Evolutionary conservation across 2,888 invertebrate genomes (phyloP).

Genomic region (Polietes domitor): DNA sequence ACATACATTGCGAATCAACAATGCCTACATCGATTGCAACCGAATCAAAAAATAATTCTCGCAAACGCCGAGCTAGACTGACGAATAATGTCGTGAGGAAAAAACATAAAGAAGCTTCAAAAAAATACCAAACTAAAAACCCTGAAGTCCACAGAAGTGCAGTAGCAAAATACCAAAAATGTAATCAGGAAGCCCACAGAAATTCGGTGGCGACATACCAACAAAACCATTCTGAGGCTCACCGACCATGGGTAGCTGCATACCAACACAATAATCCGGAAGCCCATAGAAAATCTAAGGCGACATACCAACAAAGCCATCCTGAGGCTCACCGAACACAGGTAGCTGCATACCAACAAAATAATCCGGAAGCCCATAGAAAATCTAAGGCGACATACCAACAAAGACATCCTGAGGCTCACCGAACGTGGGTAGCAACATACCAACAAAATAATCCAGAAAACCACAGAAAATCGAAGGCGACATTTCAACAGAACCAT

Average conservation of each 20-base stretch:
- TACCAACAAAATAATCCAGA: not conserved
- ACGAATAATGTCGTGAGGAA: not conserved
- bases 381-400: too few relatives aligned
- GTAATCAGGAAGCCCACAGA: not conserved
- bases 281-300: too few relatives aligned
- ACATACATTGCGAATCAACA: too few relatives aligned
- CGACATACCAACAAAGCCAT: too few relatives aligned
- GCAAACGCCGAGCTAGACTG: conserved; percentile 4
- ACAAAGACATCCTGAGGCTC: too few relatives aligned
- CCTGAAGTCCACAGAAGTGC: not conserved
- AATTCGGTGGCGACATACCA: too few relatives aligned
- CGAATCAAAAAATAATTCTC: not conserved
- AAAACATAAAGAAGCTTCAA: not conserved
- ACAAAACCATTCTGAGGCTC: too few relatives aligned
- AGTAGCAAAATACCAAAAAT: not conserved
- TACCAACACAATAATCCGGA: too few relatives aligned
- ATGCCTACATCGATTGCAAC: not conserved
- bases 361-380: too few relatives aligned
- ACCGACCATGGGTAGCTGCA: too few relatives aligned
- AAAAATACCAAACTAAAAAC: not conserved
- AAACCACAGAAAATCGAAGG: not conserved
- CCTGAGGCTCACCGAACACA: too few relatives aligned
- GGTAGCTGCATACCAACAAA: too few relatives aligned
- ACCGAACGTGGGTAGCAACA: not conserved
- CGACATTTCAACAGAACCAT: not conserved